Evolutionary conservation across 2,113 vertebrate species (phyloP).

Genomic region (Cheirogaleus medius): DNA sequence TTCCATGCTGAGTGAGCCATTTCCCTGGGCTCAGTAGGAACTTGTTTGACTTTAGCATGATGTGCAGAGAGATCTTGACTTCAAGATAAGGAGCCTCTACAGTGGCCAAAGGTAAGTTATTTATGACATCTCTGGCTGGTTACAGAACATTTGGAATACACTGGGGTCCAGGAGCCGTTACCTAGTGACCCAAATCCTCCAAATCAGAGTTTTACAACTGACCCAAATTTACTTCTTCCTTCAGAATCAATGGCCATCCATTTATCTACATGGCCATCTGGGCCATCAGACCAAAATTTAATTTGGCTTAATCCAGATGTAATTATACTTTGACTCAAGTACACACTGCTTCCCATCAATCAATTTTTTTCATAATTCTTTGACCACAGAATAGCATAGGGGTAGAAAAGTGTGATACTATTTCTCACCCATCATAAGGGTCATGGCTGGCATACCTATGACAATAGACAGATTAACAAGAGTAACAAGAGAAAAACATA

Average conservation of each 20-base stretch:
- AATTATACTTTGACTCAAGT: not conserved
- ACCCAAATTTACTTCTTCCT: not conserved
- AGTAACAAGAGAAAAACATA: not conserved
- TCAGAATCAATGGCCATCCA: not conserved
- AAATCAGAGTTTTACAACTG: not conserved
- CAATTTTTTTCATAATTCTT: not conserved
- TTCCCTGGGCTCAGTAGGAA: conserved; percentile 48
- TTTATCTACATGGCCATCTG: not conserved
- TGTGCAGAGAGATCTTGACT: conserved; percentile 19
- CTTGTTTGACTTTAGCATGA: conserved; percentile 33
- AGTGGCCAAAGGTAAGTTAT: not conserved
- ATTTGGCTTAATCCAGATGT: not conserved
- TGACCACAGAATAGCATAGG: not conserved
- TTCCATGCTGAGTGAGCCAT: conserved; percentile 53
- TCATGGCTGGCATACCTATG: not conserved
- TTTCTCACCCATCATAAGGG: not conserved
- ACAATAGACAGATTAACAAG: not conserved
- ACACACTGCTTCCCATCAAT: not conserved
- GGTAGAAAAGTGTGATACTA: not conserved
- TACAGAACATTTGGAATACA: not conserved
- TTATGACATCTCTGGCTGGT: not conserved
- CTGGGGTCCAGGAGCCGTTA: not conserved
- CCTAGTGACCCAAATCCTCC: not conserved
- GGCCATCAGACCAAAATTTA: not conserved
- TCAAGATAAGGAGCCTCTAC: not conserved